Base-by-base conservation (phyloP, 2,888 invertebrate genomes). In the Drosophila meridiana region DNA sequence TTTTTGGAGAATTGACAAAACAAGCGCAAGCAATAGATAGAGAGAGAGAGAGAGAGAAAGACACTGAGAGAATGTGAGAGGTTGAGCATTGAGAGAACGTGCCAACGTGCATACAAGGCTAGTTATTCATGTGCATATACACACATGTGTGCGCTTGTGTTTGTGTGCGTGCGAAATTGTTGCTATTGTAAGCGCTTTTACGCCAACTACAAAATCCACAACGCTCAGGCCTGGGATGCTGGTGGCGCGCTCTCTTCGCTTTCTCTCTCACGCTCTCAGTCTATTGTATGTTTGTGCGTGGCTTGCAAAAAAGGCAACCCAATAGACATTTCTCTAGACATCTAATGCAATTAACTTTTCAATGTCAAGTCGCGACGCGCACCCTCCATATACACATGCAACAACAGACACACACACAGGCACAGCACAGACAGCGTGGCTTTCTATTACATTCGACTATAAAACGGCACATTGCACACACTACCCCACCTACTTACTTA, bases 1-100 rank as follows among this genome's bases (percentile, higher is more conserved):
- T 76, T 73, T 80, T 87, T 84, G 82, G 85, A 83, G 87, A 84
- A 81, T 85, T 89, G 85, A 87, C 82, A 87, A 84, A 89, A 87
- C 87, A 85, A 82, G 87, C 82, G 77, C 65, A 75, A 75, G 55
- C 73, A 62, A 78, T 79, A 78, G 69, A 82, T 67, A 80, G 55
- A 59, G 30, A 30, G 40, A 59, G 45, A 45, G 45, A 45, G 14
- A 14, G 45, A 45, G n/a, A 13, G 58, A 45, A 9, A 43, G 45
- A 60, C 34, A 72, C 52, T 20, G 55, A 38, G 55, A 61, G 48
- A 67, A 36, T 20, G 36, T 32, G 28, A 28, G 56, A 60, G 34
- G 20, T 34, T 52, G 50, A 52, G 59, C 67, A 62, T 48, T 47
- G 55, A 78, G 78, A 69, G 71, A 69, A 69, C 72, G 68, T 70